These are phyloP conservation scores for Botia almorhae DNA, from an alignment of 2,797 vertebrate genomes.

Conservation along the genomic window DNA sequence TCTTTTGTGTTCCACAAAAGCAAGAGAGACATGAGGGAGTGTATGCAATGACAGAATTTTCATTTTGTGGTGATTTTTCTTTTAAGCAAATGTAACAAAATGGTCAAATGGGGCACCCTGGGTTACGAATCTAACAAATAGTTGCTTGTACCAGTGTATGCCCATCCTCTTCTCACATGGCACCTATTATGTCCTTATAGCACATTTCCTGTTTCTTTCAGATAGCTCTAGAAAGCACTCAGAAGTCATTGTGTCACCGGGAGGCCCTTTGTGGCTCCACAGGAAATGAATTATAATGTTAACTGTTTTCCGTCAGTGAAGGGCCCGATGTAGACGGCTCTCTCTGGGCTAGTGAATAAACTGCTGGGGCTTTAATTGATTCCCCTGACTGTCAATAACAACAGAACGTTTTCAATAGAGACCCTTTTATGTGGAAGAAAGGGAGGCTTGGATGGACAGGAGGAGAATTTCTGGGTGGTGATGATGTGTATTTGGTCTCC, in stretches of 20 bases:
- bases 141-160: conserved; percentile 63
- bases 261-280: conserved; percentile 66
- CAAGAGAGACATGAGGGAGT: neutral
- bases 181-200: conserved; percentile 67
- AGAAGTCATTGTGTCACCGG: conserved; percentile 71
- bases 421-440: conserved; percentile 37
- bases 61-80: conserved; percentile 1
- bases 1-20: neutral
- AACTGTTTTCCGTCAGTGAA: conserved; percentile 54
- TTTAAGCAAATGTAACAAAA: conserved; percentile 7
- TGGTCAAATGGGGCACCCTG: conserved; percentile 22
- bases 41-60: neutral
- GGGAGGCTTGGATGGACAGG: conserved; percentile 36
- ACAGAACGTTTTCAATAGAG: conserved; percentile 52
- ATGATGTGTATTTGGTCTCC: conserved; percentile 26
- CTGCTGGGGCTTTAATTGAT: conserved; percentile 61
- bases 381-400: conserved; percentile 59
- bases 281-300: conserved; percentile 68
- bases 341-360: conserved; percentile 52
- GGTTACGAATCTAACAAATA: conserved; percentile 64
- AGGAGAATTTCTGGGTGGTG: conserved; percentile 30
- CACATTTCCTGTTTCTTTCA: conserved; percentile 67
- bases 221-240: conserved; percentile 60
- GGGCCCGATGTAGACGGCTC: conserved; percentile 45
- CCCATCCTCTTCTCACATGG: conserved; percentile 62